Conservation (phyloP, 2,113 vertebrate genomes). For the Geothlypis trichas region DNA sequence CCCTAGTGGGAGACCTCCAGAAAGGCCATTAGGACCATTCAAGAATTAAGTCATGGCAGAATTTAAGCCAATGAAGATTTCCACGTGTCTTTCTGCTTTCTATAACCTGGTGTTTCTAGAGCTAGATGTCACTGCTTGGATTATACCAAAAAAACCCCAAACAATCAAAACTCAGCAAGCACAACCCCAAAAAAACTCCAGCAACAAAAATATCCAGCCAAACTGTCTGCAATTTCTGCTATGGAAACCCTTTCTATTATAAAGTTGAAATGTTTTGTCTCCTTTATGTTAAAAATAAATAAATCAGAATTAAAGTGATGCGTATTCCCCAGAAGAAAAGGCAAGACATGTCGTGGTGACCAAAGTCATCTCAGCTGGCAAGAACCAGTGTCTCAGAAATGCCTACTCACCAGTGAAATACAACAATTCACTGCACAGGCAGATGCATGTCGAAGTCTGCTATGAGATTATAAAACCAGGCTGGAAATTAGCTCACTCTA, state of each 20-base stretch:
- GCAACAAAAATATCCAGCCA: background rate
- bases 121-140: background rate
- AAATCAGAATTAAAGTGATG: background rate
- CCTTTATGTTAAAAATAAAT: background rate
- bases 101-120: background rate
- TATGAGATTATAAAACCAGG: background rate
- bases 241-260: background rate
- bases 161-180: background rate
- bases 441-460: background rate
- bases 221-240: background rate
- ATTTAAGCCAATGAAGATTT: background rate
- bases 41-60: background rate
- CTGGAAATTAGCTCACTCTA: background rate
- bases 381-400: background rate
- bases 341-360: background rate
- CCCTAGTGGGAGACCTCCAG: background rate
- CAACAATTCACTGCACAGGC: background rate
- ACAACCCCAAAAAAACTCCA: background rate
- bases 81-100: background rate
- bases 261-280: fast-evolving
- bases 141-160: fast-evolving
- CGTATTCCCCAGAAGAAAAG: background rate
- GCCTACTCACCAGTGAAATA: background rate
- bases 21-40: background rate
- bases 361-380: background rate